Percentiles rank a stretch among this genome's conserved stretches.
These are phyloP conservation scores for Mystacornis crossleyi DNA, from an alignment of 2,113 vertebrate species.

Conservation along the genomic window DNA sequence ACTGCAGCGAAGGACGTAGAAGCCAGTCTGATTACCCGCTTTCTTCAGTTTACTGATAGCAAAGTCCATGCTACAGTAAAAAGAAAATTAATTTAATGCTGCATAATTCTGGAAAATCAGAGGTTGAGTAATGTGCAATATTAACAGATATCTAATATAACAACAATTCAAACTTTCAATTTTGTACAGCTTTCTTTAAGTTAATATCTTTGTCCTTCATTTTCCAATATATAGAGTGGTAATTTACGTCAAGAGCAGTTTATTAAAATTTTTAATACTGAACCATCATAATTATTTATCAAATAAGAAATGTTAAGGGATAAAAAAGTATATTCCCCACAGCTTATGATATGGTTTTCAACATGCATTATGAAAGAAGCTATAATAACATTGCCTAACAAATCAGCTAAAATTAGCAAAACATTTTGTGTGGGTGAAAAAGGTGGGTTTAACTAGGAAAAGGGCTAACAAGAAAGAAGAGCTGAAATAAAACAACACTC, in stretches of 20 bases:
- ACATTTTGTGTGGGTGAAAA: background rate
- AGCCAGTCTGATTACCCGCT: conserved; percentile 87
- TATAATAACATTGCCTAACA: background rate
- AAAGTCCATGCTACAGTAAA: conserved; percentile 89
- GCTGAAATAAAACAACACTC: background rate
- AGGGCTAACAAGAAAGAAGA: background rate
- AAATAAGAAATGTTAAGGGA: background rate
- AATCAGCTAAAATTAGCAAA: background rate
- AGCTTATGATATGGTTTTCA: background rate
- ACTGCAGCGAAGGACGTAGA: conserved; percentile 93
- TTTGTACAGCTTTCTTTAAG: background rate
- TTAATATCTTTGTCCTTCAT: background rate
- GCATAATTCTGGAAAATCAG: background rate
- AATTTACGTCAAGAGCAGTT: background rate
- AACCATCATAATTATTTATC: background rate
- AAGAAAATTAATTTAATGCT: background rate
- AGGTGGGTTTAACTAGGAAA: background rate
- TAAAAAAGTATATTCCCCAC: background rate
- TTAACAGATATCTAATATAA: background rate
- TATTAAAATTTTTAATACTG: background rate
- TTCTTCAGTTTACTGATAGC: conserved; percentile 88
- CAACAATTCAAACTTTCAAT: background rate
- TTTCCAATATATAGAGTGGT: background rate
- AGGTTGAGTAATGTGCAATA: background rate
- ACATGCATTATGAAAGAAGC: background rate